Conservation (phyloP, 2,797 vertebrate species). For the Megaceryle alcyon region DNA sequence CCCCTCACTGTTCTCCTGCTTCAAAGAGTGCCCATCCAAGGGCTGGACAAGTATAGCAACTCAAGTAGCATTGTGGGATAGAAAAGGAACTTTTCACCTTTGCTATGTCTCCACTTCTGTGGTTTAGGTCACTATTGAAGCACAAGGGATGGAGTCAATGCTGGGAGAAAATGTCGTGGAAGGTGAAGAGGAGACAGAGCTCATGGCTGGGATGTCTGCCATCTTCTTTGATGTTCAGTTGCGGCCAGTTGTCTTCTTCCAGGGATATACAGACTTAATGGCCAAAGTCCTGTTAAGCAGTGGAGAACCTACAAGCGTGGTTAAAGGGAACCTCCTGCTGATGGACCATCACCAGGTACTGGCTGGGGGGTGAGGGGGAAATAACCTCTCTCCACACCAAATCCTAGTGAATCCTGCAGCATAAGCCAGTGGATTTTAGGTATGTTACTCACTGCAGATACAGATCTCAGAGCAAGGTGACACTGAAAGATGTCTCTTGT, state of each 20-base stretch:
- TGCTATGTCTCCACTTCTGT: neutral
- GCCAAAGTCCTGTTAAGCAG: conserved; percentile 71
- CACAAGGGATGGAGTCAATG: conserved; percentile 64
- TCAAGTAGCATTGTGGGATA: fast-evolving
- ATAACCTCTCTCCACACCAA: neutral
- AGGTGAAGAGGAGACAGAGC: conserved; percentile 51
- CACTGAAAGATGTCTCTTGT: neutral
- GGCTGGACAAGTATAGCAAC: neutral
- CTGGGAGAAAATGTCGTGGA: conserved; percentile 11
- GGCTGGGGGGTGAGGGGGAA: fast-evolving
- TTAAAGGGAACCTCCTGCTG: conserved; percentile 75
- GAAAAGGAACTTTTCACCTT: neutral
- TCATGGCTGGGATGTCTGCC: conserved; percentile 70
- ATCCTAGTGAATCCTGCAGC: neutral
- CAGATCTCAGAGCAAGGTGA: fast-evolving
- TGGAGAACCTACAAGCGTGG: conserved; percentile 60
- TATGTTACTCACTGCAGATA: fast-evolving
- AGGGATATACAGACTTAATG: conserved; percentile 78
- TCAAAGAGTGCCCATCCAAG: neutral
- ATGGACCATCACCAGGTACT: conserved; percentile 77
- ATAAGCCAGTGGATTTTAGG: neutral
- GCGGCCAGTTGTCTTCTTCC: conserved; percentile 70
- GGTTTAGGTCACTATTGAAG: conserved; percentile 70
- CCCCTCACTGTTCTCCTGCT: neutral
- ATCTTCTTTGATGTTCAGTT: conserved; percentile 74